Evolutionary conservation across 2,888 invertebrate species (phyloP), one percentile per base, ranked within the genome.

Genomic region (Gymnoscelis rufifasciata): DNA sequence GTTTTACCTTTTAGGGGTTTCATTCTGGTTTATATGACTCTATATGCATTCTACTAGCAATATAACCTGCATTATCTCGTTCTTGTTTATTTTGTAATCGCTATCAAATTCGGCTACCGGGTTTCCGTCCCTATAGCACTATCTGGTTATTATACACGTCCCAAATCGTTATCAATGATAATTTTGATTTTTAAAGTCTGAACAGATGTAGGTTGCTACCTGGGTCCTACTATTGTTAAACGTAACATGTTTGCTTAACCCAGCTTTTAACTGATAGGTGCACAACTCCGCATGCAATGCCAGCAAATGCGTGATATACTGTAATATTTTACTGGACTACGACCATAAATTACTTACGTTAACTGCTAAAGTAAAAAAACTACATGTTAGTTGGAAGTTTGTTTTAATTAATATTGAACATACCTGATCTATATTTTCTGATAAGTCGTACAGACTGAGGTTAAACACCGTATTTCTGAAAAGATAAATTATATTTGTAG

Each of bases 401-500:
- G n/a, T n/a, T n/a, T n/a, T n/a, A n/a, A n/a, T n/a, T n/a, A n/a
- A n/a, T n/a, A 23, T 12, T 15, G 1, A 10, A 33, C 15, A 1
- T 86, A 93, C 93, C 92, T 93, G 91, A 66, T 93, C 92, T 54
- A 90, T 87, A 68, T 91, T 90, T 88, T 96, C 95, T 61, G 92
- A 91, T 71, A 97, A 91, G 71, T 95, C 94, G 75, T 91, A 91
- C 62, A 96, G 90, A 76, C 96, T 97, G 76, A 97, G 92, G 84
- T 97, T 97, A 90, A 96, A 97, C 62, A 97, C 92, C 64, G 93
- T 92, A 84, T 97, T 97, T 83, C 97, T 95, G 90, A 52, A 89
- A 90, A 74, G 72, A 68, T 54, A 69, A 26, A 26, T 6, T 6
- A 7, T 7, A 1, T 1, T 26, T 7, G 2, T 26, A 6, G 26